Conservation (phyloP, 2,888 invertebrate genomes). For the Mythimna pallens region DNA sequence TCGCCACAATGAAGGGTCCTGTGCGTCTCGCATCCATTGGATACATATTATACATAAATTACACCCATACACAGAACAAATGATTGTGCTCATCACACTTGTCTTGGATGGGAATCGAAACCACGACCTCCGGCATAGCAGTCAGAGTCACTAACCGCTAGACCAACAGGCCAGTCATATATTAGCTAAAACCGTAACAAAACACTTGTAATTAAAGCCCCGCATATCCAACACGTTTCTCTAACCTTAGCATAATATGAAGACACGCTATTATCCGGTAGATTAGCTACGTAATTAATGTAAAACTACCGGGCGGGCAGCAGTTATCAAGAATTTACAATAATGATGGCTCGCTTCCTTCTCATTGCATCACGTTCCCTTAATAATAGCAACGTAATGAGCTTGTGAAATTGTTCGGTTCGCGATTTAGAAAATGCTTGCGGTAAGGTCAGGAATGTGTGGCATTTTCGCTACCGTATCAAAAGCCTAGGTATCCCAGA, state of each 20-base stretch:
- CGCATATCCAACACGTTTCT: constrained; percentile 29
- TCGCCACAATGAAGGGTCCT: no score
- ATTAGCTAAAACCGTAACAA: background rate
- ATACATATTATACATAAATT: no score
- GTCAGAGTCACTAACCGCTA: no score
- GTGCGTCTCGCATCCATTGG: no score
- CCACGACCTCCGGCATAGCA: no score
- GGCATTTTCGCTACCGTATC: background rate
- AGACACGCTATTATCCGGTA: constrained; percentile 37
- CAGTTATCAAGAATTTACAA: background rate
- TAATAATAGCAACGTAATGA: constrained; percentile 17
- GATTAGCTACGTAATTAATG: constrained; percentile 32
- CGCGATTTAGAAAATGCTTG: constrained; percentile 26
- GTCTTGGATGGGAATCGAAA: no score
- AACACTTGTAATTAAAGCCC: background rate
- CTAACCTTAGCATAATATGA: constrained; percentile 40
- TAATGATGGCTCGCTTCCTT: constrained; percentile 26
- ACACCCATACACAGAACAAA: no score
- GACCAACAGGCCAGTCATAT: no score
- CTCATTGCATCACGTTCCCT: constrained; percentile 29
- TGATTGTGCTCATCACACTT: no score
- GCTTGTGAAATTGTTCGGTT: constrained; percentile 18
- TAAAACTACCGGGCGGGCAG: background rate
- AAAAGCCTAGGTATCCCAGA: no score
- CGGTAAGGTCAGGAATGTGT: constrained; percentile 18